A percentile compares a stretch with the other conserved stretches of the same genome.
Conservation (phyloP, 2,888 invertebrate species). For the Rhingia rostrata region DNA sequence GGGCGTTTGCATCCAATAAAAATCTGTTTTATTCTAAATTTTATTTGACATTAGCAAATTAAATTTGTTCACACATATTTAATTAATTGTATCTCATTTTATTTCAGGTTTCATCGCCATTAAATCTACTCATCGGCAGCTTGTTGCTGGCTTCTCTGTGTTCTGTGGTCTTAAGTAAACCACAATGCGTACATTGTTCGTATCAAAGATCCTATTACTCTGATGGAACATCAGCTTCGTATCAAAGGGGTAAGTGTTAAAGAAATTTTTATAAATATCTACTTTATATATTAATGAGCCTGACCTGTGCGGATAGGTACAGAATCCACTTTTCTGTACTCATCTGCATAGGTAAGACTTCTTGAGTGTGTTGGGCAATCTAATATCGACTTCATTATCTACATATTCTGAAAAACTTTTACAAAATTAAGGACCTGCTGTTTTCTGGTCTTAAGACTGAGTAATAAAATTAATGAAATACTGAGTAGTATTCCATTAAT, state of each 20-base stretch:
- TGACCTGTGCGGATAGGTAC: no score
- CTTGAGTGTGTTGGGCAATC: no score
- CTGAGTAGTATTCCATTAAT: no score
- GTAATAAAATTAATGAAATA: no score
- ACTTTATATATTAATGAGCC: background rate
- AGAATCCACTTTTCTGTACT: no score
- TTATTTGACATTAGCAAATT: background rate
- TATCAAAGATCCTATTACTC: constrained; percentile 78
- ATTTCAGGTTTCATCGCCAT: constrained; percentile 51
- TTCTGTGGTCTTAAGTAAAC: constrained; percentile 77
- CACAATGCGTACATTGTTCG: constrained; percentile 80
- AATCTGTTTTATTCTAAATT: background rate
- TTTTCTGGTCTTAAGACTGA: no score
- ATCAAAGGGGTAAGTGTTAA: constrained; percentile 32
- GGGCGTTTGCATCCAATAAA: constrained; percentile 9
- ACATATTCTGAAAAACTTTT: no score
- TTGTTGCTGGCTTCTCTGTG: constrained; percentile 37
- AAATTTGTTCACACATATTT: background rate
- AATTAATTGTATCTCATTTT: background rate
- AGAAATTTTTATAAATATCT: background rate
- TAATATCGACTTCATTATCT: no score
- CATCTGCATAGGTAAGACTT: no score
- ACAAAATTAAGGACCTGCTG: no score
- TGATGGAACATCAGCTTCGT: constrained; percentile 77
- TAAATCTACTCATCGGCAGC: constrained; percentile 24